Evolutionary conservation across 2,797 vertebrate species (phyloP).

Genomic region (Tokudaia muenninki): DNA sequence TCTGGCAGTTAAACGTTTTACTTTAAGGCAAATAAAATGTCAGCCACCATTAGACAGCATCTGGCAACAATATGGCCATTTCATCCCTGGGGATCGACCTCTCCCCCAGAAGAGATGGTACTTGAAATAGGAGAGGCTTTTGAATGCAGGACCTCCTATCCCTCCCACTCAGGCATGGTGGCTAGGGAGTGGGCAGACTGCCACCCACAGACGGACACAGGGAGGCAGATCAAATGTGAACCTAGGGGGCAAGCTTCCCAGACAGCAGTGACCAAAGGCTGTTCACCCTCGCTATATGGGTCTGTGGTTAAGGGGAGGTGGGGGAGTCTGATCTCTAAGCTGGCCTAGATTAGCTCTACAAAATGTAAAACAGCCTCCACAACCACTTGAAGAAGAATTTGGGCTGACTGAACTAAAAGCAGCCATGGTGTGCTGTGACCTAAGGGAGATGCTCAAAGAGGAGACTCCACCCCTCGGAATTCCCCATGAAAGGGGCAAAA

Average conservation of each 20-base stretch:
- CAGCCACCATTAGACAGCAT: conserved; percentile 82
- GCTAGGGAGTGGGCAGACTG: conserved; percentile 81
- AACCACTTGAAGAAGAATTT: conserved; percentile 79
- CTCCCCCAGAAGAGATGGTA: conserved; percentile 81
- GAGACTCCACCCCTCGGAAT: not conserved
- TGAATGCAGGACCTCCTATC: not conserved
- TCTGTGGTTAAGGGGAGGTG: conserved; percentile 86
- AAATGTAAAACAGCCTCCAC: conserved; percentile 87
- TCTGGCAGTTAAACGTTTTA: conserved; percentile 83
- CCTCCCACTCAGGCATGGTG: conserved; percentile 40
- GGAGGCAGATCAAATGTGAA: conserved; percentile 84
- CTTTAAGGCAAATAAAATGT: conserved; percentile 85
- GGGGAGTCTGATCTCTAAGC: conserved; percentile 83
- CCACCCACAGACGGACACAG: conserved; percentile 74
- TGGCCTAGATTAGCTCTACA: conserved; percentile 85
- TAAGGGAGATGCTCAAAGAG: not conserved
- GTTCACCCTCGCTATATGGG: conserved; percentile 81
- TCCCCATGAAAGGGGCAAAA: not conserved
- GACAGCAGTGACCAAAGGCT: conserved; percentile 82
- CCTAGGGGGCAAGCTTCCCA: conserved; percentile 76
- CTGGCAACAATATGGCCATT: conserved; percentile 84
- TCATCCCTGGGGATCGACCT: conserved; percentile 77
- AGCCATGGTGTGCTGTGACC: not conserved
- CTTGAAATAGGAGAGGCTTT: conserved; percentile 79
- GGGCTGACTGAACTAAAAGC: conserved; percentile 54